Conservation (phyloP, 2,113 vertebrate species). For the Dipodomys stephensi region DNA sequence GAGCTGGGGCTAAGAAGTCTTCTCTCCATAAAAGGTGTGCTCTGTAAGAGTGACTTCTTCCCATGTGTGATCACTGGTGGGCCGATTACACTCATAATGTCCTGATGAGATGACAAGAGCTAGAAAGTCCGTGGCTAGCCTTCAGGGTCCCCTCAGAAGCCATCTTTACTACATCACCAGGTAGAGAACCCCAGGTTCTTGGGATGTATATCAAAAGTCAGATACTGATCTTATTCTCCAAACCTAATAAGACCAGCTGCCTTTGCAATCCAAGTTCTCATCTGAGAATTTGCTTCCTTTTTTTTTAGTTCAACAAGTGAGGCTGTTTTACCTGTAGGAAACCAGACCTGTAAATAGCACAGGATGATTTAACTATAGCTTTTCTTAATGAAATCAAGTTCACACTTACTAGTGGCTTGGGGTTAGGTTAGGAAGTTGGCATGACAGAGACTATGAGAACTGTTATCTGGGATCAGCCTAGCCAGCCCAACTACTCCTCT, state of each 20-base stretch:
- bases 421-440: neutral
- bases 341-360: neutral
- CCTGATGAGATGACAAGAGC: neutral
- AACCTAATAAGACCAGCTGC: neutral
- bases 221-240: neutral
- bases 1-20: neutral
- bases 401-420: neutral
- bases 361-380: neutral
- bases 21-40: neutral
- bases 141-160: neutral
- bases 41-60: neutral
- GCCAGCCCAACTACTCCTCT: neutral
- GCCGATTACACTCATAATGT: neutral
- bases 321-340: neutral
- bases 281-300: conserved; percentile 14
- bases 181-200: neutral
- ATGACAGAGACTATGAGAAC: neutral
- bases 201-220: neutral
- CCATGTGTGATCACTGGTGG: neutral
- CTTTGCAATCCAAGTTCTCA: neutral
- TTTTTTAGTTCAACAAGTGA: conserved; percentile 23
- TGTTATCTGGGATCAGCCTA: neutral
- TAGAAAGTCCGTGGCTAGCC: neutral
- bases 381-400: neutral
- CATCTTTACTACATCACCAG: neutral